These are phyloP conservation scores for Hylaeus anthracinus DNA, from an alignment of 1,140 invertebrate species.

Conservation along the genomic window DNA sequence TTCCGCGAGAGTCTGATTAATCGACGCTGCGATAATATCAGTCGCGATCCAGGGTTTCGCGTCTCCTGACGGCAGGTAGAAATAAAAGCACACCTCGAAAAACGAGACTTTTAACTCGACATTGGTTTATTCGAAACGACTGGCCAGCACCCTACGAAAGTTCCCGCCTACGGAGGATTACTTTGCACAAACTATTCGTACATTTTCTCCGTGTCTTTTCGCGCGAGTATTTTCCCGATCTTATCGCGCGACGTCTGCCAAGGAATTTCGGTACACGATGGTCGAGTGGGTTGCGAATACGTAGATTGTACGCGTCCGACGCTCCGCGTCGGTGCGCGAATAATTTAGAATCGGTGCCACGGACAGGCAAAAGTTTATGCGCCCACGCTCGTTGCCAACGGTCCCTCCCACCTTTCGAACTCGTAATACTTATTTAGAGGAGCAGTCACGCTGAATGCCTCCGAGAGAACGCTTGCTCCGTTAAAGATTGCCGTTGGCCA, in stretches of 20 bases:
- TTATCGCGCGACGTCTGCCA: slow-evolving; percentile 35
- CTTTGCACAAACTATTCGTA: slow-evolving; percentile 1
- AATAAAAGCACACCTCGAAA: too few relatives aligned
- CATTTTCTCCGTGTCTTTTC: not conserved
- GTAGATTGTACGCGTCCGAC: slow-evolving; percentile 45
- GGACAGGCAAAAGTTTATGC: slow-evolving; percentile 59
- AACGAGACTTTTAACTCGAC: too few relatives aligned
- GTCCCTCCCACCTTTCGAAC: slow-evolving; percentile 54
- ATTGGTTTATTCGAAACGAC: too few relatives aligned
- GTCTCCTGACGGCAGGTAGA: not conserved
- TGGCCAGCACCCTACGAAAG: too few relatives aligned
- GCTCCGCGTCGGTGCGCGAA: slow-evolving; percentile 14
- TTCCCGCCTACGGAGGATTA: not conserved
- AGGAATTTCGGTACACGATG: slow-evolving; percentile 8
- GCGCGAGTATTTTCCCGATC: not conserved
- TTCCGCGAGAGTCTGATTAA: slow-evolving; percentile 13
- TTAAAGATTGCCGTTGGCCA: slow-evolving; percentile 45
- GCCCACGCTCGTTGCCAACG: slow-evolving; percentile 59
- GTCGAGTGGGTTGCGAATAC: slow-evolving; percentile 12
- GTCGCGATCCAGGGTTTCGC: not conserved
- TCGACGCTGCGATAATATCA: not conserved
- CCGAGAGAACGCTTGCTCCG: slow-evolving; percentile 1
- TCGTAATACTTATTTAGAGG: slow-evolving; percentile 56
- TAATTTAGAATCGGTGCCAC: slow-evolving; percentile 62
- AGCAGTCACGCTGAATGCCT: slow-evolving; percentile 14